phyloP scores from a whole-genome alignment of 1,140 invertebrate genomes.

The Pseudomyrmex flavicornis region DNA sequence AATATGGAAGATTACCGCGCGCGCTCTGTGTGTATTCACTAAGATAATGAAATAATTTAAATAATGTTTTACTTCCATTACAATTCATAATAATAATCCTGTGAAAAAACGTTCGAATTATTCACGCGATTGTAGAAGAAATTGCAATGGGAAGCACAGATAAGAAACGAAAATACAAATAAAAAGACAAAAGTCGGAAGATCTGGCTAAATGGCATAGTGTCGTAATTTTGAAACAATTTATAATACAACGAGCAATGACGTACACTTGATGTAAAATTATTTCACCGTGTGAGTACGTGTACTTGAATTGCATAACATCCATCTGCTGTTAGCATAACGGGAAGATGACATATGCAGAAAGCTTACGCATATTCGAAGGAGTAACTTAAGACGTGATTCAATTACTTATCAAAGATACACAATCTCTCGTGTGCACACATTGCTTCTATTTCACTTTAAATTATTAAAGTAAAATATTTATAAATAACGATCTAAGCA shows the following conservation, averaged over 20 bases:
- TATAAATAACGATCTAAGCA: neutral
- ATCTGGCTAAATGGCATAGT: neutral
- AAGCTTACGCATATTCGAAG: constrained; percentile 50
- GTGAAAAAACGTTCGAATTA: neutral
- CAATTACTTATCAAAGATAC: constrained; percentile 35
- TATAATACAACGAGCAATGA: constrained; percentile 33
- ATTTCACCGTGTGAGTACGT: constrained; percentile 37
- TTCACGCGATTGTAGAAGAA: neutral
- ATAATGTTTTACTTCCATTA: neutral
- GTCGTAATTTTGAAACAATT: constrained; percentile 61
- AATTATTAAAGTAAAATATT: constrained; percentile 5
- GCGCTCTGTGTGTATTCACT: neutral
- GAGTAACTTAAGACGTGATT: constrained; percentile 52
- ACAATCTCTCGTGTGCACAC: neutral
- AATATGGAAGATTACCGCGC: neutral
- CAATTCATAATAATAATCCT: neutral
- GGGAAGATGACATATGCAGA: constrained; percentile 22
- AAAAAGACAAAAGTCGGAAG: no score
- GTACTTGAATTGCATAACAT: constrained; percentile 65
- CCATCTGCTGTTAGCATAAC: constrained; percentile 19
- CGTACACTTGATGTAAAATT: constrained; percentile 60
- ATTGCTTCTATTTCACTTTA: constrained; percentile 22
- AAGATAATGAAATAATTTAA: neutral
- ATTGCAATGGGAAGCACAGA: neutral
- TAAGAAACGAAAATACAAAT: neutral